Evolutionary conservation across 2,888 invertebrate species (phyloP).

Genomic region (Stegophylla sp.): DNA sequence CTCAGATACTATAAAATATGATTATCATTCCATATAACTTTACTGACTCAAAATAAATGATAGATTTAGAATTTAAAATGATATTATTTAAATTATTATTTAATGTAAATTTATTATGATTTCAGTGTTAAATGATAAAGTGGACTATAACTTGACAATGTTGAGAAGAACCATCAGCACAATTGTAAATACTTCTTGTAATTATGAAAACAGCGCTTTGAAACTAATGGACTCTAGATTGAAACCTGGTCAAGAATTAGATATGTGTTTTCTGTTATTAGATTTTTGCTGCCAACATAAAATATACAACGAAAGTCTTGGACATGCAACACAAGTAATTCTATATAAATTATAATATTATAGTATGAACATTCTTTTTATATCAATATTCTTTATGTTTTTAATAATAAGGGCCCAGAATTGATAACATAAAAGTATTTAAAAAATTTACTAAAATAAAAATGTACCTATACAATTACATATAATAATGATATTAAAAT

Average conservation of each 20-base stretch:
- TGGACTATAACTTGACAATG: conserved; percentile 94
- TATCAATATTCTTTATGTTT: too few relatives aligned
- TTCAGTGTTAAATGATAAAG: conserved; percentile 73
- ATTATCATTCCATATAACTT: too few relatives aligned
- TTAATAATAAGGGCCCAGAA: too few relatives aligned
- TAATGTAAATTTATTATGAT: too few relatives aligned
- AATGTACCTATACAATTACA: too few relatives aligned
- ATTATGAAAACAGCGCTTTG: conserved; percentile 98
- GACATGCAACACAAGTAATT: conserved; percentile 81
- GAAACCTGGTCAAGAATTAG: conserved; percentile 95
- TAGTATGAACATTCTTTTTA: too few relatives aligned
- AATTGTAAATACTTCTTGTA: conserved; percentile 96
- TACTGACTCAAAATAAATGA: too few relatives aligned
- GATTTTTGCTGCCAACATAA: conserved; percentile 99
- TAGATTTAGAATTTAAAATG: conserved; percentile 66
- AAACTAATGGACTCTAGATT: conserved; percentile 96
- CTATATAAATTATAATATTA: too few relatives aligned
- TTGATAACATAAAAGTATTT: too few relatives aligned
- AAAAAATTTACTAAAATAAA: too few relatives aligned
- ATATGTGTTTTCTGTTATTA: conserved; percentile 97
- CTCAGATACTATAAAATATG: too few relatives aligned
- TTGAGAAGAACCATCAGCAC: conserved; percentile 93
- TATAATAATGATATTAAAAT: too few relatives aligned
- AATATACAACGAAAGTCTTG: conserved; percentile 98
- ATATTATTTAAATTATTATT: conserved; percentile 73